Conservation (phyloP, 2,888 invertebrate species). For the Drosophila ustulata region DNA sequence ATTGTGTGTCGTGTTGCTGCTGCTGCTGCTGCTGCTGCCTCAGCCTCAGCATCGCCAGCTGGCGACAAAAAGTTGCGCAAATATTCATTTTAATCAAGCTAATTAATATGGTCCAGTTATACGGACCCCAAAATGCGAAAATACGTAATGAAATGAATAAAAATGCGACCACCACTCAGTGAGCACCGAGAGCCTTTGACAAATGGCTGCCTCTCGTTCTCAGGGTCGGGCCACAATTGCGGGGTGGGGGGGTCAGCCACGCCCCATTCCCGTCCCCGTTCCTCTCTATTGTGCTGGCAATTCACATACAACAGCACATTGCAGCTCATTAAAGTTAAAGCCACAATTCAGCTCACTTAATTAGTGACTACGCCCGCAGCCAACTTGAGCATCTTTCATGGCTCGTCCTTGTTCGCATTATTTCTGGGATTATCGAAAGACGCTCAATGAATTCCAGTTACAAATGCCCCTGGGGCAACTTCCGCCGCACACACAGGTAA, state of each 20-base stretch:
- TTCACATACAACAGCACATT: background rate
- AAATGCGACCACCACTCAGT: slow-evolving; percentile 24
- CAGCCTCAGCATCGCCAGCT: slow-evolving; percentile 31
- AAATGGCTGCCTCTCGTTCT: slow-evolving; percentile 15
- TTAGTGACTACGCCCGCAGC: slow-evolving; percentile 51
- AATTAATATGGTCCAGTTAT: slow-evolving; percentile 76
- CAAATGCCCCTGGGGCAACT: slow-evolving; percentile 38
- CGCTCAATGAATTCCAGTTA: slow-evolving; percentile 54
- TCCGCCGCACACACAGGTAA: slow-evolving; percentile 19
- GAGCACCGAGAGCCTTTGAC: slow-evolving; percentile 9
- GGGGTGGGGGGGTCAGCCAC: slow-evolving; percentile 4
- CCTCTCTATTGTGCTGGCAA: background rate
- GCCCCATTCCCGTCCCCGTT: background rate
- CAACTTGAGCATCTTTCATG: slow-evolving; percentile 19
- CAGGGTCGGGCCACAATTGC: slow-evolving; percentile 7
- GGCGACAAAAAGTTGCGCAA: slow-evolving; percentile 60
- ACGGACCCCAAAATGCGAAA: slow-evolving; percentile 34
- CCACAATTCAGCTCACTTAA: slow-evolving; percentile 57
- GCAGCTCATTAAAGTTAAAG: slow-evolving; percentile 44
- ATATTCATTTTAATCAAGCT: slow-evolving; percentile 80
- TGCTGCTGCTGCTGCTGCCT: slow-evolving; percentile 2
- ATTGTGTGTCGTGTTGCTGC: slow-evolving; percentile 47
- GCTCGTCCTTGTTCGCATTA: slow-evolving; percentile 30
- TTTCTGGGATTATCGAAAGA: slow-evolving; percentile 55
- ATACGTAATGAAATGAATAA: slow-evolving; percentile 35